Evolutionary conservation across 2,888 invertebrate species (phyloP).

Genomic region (Heliconius aoede): DNA sequence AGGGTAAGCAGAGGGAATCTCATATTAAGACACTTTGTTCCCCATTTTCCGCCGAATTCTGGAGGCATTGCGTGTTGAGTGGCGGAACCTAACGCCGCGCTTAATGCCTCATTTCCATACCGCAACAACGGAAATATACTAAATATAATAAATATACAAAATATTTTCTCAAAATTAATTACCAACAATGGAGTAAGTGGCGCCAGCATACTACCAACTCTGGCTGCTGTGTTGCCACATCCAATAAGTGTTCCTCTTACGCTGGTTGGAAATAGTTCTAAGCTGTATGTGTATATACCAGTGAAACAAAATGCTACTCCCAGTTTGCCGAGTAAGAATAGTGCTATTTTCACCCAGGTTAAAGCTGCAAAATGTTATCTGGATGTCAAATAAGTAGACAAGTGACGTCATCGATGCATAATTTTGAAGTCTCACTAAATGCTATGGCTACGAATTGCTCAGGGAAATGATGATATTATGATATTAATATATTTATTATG

Average conservation of each 20-base stretch:
- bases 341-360: constrained; percentile 64
- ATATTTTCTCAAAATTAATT: constrained; percentile 45
- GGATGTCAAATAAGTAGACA: not conserved
- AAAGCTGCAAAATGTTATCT: constrained; percentile 58
- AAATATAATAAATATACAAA: too few species aligned
- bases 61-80: too few species aligned
- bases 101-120: too few species aligned
- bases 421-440: not conserved
- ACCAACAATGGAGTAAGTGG: constrained; percentile 72
- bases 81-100: too few species aligned
- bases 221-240: constrained; percentile 66
- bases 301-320: constrained; percentile 71
- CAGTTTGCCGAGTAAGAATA: constrained; percentile 67
- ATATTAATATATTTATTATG: too few species aligned
- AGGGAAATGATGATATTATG: not conserved
- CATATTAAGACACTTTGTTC: too few species aligned
- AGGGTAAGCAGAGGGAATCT: too few species aligned
- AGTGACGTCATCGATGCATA: too few species aligned
- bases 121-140: too few species aligned
- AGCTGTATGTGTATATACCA: constrained; percentile 69
- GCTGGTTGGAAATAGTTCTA: constrained; percentile 73
- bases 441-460: not conserved
- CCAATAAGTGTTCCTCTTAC: constrained; percentile 70
- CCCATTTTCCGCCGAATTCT: too few species aligned
- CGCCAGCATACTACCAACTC: constrained; percentile 71